Evolutionary conservation across 2,888 invertebrate species (phyloP), one percentile per base, ranked within the genome.

Genomic region (Helobdella robusta): DNA sequence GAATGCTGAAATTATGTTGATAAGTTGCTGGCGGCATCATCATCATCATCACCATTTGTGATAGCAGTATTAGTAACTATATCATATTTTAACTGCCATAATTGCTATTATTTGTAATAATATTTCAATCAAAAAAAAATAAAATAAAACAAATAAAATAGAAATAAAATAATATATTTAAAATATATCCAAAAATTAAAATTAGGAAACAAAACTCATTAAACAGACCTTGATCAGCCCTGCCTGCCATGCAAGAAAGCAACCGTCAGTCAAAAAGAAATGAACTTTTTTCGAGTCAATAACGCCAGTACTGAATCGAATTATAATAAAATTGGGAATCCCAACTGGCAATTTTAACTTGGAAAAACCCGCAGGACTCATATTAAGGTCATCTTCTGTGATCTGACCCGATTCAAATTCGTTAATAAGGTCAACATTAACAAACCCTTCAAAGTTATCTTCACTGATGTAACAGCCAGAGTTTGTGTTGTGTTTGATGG

Each of bases 341-440:
- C n/a, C n/a, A n/a, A n/a, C n/a, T n/a, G n/a, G n/a, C n/a, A n/a
- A n/a, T n/a, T n/a, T n/a, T n/a, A n/a, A n/a, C n/a, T n/a, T n/a
- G n/a, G n/a, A n/a, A n/a, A n/a, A n/a, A n/a, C n/a, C n/a, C n/a
- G n/a, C n/a, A n/a, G n/a, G n/a, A n/a, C n/a, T 20, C 11, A 25
- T 35, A 6, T n/a, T 4, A 2, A 11, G 20, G 1, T 28, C 30
- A 23, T 30, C n/a, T 4, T 5, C 32, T 32, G 28, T 56, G n/a
- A 56, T n/a, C 8, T 56, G 56, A 56, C 56, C 25, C 20, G 56
- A n/a, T 56, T 56, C 56, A 2, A 62, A 20, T 32, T 62, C 62
- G 23, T 48, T 62, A 8, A 62, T 50, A n/a, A 62, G 32, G 34
- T 62, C 62, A n/a, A 62, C 25, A 35, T 62, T 62, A 1, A 50